These are phyloP conservation scores for Cygnus olor DNA, from an alignment of 2,797 vertebrate genomes.

Conservation along the genomic window DNA sequence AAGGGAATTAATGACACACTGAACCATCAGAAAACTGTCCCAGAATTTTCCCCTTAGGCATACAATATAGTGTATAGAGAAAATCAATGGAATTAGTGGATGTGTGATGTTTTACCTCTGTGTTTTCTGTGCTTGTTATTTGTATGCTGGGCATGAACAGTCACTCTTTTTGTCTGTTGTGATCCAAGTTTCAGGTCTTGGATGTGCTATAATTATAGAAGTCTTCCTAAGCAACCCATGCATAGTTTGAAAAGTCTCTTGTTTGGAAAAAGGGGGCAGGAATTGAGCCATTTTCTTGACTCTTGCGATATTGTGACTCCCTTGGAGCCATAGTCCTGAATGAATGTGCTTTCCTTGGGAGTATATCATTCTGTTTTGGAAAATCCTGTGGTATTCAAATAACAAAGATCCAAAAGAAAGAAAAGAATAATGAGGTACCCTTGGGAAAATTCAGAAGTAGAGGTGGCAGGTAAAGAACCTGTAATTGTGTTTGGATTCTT, in stretches of 20 bases:
- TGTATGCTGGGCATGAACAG: neutral
- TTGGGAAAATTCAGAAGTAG: neutral
- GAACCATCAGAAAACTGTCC: neutral
- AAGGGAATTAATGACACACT: neutral
- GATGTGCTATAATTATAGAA: neutral
- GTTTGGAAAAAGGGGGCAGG: neutral
- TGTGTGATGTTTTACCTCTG: neutral
- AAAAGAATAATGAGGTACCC: neutral
- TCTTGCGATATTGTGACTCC: neutral
- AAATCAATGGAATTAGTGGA: neutral
- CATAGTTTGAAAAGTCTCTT: conserved; percentile 18
- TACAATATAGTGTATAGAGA: neutral
- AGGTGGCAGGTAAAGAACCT: neutral
- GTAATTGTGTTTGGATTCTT: neutral
- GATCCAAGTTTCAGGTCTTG: neutral
- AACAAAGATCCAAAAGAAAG: neutral
- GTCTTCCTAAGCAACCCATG: neutral
- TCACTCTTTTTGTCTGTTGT: neutral
- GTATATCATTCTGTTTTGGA: neutral
- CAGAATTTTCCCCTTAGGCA: neutral
- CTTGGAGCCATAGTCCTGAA: neutral
- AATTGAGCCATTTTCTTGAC: neutral
- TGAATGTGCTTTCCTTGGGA: neutral
- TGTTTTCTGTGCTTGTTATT: neutral
- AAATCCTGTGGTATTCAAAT: neutral